phyloP scores from a whole-genome alignment of 2,888 invertebrate genomes.

The Parnassius mnemosyne region DNA sequence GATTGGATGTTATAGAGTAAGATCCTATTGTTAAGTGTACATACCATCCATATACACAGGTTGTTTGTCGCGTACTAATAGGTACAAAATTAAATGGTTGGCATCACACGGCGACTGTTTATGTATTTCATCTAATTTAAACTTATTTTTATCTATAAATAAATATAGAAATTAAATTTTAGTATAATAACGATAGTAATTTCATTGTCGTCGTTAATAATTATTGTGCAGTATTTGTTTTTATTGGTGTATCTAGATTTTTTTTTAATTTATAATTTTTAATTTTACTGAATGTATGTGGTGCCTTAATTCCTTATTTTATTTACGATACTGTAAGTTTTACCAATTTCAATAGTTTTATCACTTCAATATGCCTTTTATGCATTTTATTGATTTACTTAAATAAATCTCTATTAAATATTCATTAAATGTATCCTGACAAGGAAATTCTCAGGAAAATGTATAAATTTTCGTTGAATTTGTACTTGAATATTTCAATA shows the following conservation, averaged over 20 bases:
- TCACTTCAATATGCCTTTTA: not conserved
- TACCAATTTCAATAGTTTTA: slow-evolving; percentile 25
- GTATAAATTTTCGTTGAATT: slow-evolving; percentile 12
- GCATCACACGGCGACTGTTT: slow-evolving; percentile 53
- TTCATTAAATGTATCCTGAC: not conserved
- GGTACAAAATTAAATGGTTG: slow-evolving; percentile 32
- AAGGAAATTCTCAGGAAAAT: slow-evolving; percentile 6
- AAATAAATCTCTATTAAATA: slow-evolving; percentile 8
- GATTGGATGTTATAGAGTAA: slow-evolving; percentile 43
- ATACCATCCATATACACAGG: slow-evolving; percentile 27
- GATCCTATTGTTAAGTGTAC: slow-evolving; percentile 39
- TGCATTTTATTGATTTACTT: slow-evolving; percentile 9
- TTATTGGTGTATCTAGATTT: slow-evolving; percentile 57
- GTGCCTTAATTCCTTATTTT: slow-evolving; percentile 70
- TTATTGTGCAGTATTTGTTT: slow-evolving; percentile 68
- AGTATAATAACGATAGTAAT: slow-evolving; percentile 40
- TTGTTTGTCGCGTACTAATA: slow-evolving; percentile 10
- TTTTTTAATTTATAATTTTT: slow-evolving; percentile 50
- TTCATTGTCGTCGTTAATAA: slow-evolving; percentile 47
- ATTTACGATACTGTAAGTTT: slow-evolving; percentile 31
- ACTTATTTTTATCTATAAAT: slow-evolving; percentile 41
- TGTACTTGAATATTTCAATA: slow-evolving; percentile 20
- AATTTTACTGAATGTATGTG: slow-evolving; percentile 65
- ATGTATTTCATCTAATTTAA: slow-evolving; percentile 40
- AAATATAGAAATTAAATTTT: slow-evolving; percentile 32